phyloP scores from a whole-genome alignment of 30 jellyfish, hydroid and myxozoan genomes.

The Cassiopea andromeda region DNA sequence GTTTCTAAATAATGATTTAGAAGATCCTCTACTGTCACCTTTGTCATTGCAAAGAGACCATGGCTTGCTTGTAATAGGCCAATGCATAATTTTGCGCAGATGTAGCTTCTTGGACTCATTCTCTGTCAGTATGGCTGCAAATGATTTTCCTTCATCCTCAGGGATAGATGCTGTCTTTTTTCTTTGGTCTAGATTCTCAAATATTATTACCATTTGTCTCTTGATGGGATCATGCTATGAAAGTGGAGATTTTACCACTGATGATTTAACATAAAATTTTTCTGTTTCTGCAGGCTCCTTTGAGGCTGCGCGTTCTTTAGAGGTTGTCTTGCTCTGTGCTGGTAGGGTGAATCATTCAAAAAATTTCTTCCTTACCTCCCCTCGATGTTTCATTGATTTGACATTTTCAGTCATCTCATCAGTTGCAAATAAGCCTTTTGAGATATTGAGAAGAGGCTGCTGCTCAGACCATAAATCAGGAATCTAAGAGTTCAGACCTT shows the following conservation, averaged over 20 bases:
- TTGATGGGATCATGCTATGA: slow-evolving; percentile 41
- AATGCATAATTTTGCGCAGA: slow-evolving; percentile 36
- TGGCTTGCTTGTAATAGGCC: slow-evolving; percentile 67
- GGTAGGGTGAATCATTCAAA: slow-evolving; percentile 19
- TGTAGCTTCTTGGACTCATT: slow-evolving; percentile 31
- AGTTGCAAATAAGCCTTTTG: slow-evolving; percentile 30
- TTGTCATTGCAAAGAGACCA: slow-evolving; percentile 33
- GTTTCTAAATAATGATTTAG: slow-evolving; percentile 26
- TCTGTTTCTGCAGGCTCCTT: neutral
- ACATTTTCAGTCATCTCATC: slow-evolving; percentile 26
- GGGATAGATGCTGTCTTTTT: slow-evolving; percentile 1
- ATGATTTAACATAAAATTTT: neutral
- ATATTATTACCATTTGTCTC: slow-evolving; percentile 39
- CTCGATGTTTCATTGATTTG: slow-evolving; percentile 27
- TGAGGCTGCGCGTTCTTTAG: neutral
- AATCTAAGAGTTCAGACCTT: slow-evolving; percentile 15
- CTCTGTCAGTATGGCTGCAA: slow-evolving; percentile 22
- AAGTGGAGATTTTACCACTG: neutral
- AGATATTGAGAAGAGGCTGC: neutral
- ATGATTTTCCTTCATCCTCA: slow-evolving; percentile 31
- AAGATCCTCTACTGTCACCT: slow-evolving; percentile 53
- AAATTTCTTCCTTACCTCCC: slow-evolving; percentile 23
- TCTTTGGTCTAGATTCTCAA: slow-evolving; percentile 19
- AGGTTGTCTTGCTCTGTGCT: neutral
- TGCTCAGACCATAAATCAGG: slow-evolving; percentile 15